Conservation (phyloP, 2,113 vertebrate genomes). For the Epinephelus moara region DNA sequence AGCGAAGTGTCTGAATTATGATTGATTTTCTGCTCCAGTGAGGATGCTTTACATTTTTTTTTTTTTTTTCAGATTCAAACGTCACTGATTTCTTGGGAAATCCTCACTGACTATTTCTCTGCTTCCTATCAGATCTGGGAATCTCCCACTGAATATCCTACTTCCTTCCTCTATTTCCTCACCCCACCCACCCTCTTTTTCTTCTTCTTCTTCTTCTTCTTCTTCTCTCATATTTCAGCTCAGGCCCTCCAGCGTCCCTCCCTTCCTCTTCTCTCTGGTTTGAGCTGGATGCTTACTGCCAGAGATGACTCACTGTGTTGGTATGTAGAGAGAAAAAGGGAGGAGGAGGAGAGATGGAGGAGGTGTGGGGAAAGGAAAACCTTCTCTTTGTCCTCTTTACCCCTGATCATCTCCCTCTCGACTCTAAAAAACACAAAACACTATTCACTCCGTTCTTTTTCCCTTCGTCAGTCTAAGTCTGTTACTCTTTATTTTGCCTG, state of each 20-base stretch:
- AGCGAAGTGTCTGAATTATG: no score
- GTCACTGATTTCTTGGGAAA: slow-evolving; percentile 16
- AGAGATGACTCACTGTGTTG: slow-evolving; percentile 42
- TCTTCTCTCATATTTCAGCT: neutral
- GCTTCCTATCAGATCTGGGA: slow-evolving; percentile 18
- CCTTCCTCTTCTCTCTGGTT: neutral
- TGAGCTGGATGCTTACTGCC: neutral
- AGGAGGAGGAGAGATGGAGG: neutral
- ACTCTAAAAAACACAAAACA: neutral
- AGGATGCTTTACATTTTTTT: no score
- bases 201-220: neutral
- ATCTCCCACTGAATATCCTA: neutral
- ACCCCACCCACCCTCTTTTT: neutral
- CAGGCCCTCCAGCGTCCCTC: neutral
- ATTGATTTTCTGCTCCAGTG: neutral
- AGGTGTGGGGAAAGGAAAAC: neutral
- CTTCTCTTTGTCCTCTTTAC: neutral
- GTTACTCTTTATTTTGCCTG: neutral
- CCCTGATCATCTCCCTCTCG: neutral
- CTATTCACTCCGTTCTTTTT: neutral
- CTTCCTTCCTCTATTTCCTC: neutral
- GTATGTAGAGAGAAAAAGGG: slow-evolving; percentile 14
- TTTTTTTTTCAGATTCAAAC: neutral
- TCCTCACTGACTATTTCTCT: neutral
- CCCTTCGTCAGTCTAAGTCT: neutral